Percentiles rank a stretch among this genome's conserved stretches.
These are phyloP conservation scores for Heliconius himera DNA, from an alignment of 1,140 invertebrate species.

Conservation along the genomic window DNA sequence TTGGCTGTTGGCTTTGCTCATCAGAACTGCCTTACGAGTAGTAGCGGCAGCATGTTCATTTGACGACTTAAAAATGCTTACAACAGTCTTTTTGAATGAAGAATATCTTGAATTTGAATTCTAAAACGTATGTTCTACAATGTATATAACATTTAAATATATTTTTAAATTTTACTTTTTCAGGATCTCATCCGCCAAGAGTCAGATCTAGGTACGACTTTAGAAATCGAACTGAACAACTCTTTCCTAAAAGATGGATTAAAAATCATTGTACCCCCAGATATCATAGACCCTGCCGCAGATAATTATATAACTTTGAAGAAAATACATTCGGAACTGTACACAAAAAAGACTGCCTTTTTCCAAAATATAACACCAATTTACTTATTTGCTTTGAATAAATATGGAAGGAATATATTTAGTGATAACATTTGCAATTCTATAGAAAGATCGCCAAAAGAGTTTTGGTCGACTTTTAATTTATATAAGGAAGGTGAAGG, in stretches of 20 bases:
- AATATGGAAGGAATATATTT: slow-evolving; percentile 66
- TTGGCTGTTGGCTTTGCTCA: no score
- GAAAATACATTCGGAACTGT: slow-evolving; percentile 65
- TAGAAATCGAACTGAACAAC: slow-evolving; percentile 90
- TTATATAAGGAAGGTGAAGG: slow-evolving; percentile 55
- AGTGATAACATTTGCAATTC: slow-evolving; percentile 55
- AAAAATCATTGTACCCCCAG: slow-evolving; percentile 88
- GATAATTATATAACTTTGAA: slow-evolving; percentile 54
- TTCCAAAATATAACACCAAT: slow-evolving; percentile 68
- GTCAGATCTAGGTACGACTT: slow-evolving; percentile 84
- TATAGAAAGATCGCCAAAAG: slow-evolving; percentile 33
- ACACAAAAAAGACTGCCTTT: slow-evolving; percentile 64
- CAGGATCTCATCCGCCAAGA: slow-evolving; percentile 86
- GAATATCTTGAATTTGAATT: no score
- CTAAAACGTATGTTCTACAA: no score
- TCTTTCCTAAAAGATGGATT: slow-evolving; percentile 87
- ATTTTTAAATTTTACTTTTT: slow-evolving; percentile 54
- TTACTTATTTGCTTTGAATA: slow-evolving; percentile 72
- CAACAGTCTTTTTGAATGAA: no score
- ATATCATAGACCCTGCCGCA: slow-evolving; percentile 64
- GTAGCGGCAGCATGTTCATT: no score
- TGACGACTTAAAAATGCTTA: no score
- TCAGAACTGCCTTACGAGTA: no score
- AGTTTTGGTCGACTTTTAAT: slow-evolving; percentile 66
- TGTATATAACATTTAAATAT: no score